phyloP scores from a whole-genome alignment of 2,113 vertebrate species.

The Patagioenas fasciata region DNA sequence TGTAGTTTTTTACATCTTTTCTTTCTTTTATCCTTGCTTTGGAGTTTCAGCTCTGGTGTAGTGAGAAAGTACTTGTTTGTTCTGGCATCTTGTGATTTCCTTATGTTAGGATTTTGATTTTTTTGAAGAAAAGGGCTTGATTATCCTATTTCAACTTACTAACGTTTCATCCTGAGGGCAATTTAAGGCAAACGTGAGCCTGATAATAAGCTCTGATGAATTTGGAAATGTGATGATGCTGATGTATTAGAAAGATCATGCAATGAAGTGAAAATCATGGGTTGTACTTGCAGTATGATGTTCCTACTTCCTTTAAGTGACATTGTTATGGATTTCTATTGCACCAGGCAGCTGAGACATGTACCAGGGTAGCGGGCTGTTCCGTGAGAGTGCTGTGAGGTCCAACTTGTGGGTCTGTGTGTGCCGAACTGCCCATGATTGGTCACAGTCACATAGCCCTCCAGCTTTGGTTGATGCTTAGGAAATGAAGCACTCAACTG shows the following conservation, averaged over 20 bases:
- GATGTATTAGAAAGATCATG: not conserved
- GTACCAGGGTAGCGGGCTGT: not conserved
- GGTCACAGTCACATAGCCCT: not conserved
- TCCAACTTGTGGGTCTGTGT: not conserved
- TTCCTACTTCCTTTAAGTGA: not conserved
- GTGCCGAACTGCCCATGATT: not conserved
- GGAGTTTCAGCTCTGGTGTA: not conserved
- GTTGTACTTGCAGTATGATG: not conserved
- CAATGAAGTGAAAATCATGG: not conserved
- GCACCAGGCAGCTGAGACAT: rapidly evolving
- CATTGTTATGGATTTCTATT: not conserved
- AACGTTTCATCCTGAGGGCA: not conserved
- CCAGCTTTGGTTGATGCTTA: not conserved
- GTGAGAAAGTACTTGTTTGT: not conserved
- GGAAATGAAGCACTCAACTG: not conserved
- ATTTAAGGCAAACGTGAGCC: not conserved
- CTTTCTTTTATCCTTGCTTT: not conserved
- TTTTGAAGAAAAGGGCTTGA: not conserved
- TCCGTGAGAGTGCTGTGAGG: not conserved
- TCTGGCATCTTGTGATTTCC: not conserved
- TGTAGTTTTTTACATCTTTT: not conserved
- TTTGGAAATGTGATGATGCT: not conserved
- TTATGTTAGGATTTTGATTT: not conserved
- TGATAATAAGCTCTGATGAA: not conserved
- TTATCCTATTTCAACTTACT: not conserved